Conservation (phyloP, 2,113 vertebrate species). For the Sphyrna mokarran region DNA sequence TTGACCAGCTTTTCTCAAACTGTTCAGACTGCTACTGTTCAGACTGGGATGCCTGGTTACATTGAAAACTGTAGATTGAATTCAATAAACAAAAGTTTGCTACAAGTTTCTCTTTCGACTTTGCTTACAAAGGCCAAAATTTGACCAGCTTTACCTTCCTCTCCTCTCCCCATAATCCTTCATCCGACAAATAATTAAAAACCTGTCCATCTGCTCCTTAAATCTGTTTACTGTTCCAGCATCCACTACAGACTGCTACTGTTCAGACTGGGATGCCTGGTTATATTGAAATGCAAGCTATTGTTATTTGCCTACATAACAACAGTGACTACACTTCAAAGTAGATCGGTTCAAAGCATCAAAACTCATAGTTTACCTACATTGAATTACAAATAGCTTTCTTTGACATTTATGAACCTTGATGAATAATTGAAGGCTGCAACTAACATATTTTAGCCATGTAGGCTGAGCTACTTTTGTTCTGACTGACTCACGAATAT, state of each 20-base stretch:
- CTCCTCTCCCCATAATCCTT: no score
- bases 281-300: background rate
- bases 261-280: background rate
- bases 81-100: background rate
- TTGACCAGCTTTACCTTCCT: no score
- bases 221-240: no score
- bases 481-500: background rate
- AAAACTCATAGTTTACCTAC: background rate
- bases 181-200: no score
- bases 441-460: background rate
- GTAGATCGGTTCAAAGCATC: background rate
- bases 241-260: no score
- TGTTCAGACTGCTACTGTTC: background rate
- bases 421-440: background rate
- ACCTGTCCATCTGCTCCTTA: no score
- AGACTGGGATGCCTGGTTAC: no score
- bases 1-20: background rate
- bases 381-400: background rate
- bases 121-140: background rate
- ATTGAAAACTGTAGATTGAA: background rate
- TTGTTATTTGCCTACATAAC: background rate
- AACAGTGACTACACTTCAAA: background rate
- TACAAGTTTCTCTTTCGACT: background rate
- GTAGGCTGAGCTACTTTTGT: background rate
- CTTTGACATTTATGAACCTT: background rate